Base-by-base conservation (phyloP, 2,888 invertebrate species). In the Phalera bucephala region DNA sequence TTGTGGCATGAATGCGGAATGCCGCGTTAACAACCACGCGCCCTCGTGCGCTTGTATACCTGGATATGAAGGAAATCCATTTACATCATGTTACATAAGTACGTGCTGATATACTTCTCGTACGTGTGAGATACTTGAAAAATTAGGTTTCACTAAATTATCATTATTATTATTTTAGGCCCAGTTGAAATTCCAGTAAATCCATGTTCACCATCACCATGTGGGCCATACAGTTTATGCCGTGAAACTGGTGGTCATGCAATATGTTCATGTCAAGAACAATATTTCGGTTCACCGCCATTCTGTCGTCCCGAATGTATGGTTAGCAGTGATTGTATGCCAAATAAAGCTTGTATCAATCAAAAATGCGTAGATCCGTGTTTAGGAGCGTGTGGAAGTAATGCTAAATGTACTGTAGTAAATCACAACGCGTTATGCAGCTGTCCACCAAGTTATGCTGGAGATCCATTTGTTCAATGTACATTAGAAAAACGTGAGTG, bases 371-470 rank as follows among this genome's bases (percentile, higher is more conserved):
- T 91, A 45, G 94, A 96, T 77, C 96, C 96, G 30, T 97, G 96
- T 73, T 91, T 93, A 21, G 95, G 95, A 44, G 93, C 94, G n/a
- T 97, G 97, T 71, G 96, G 96, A 14, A 85, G 91, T 41, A 94
- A 95, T 80, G 95, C 96, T 1, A 91, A 94, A 52, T 97, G 97
- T 72, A 93, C 93, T 56, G 95, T 95, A 9, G 93, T 96, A 31
- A 95, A 95, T 77, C 97, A 97, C 72, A 95, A 95, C 74, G 95
- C 96, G 23, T 92, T 95, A 48, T 97, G 97, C 83, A 94, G 94
- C 72, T 97, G 97, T 76, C 91, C 92, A 33, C 85, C 91, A 49
- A 94, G 94, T 55, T 94, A 92, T 72, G 91, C 91, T 21, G 97
- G 97, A 36, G 96, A 97, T 90, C 96, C 97, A 40, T 95, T 96